These are phyloP conservation scores for Lepidothrix coronata DNA, from an alignment of 2,113 vertebrate genomes.

Conservation along the genomic window DNA sequence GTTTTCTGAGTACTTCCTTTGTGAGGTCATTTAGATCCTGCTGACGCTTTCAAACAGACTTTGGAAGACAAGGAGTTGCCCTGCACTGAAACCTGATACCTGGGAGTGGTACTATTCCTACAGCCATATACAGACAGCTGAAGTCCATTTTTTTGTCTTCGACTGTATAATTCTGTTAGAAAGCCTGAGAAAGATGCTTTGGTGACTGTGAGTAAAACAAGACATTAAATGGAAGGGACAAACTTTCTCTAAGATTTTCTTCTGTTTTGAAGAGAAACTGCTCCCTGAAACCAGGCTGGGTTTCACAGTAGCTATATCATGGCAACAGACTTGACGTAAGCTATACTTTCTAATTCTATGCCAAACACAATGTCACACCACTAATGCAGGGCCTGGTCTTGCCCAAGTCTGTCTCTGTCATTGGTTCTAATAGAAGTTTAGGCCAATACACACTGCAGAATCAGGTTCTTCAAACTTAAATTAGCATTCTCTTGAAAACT, in stretches of 20 bases:
- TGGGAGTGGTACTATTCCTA: not conserved
- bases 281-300: not conserved
- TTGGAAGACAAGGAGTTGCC: not conserved
- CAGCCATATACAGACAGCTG: not conserved
- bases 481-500: slow-evolving; percentile 36
- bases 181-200: not conserved
- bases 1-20: not conserved
- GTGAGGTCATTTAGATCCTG: not conserved
- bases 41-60: not conserved
- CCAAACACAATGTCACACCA: not conserved
- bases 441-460: not conserved
- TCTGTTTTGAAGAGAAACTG: not conserved
- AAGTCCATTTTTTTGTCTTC: not conserved
- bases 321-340: not conserved
- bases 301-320: not conserved
- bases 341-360: not conserved
- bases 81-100: not conserved
- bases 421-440: not conserved
- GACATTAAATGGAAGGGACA: not conserved
- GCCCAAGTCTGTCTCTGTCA: not conserved
- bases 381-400: not conserved
- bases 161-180: not conserved
- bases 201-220: not conserved
- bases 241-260: not conserved
- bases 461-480: slow-evolving; percentile 1